Evolutionary conservation across 53 echinoderm and acorn worm genomes (phyloP).

Genomic region (Luidia sarsii): DNA sequence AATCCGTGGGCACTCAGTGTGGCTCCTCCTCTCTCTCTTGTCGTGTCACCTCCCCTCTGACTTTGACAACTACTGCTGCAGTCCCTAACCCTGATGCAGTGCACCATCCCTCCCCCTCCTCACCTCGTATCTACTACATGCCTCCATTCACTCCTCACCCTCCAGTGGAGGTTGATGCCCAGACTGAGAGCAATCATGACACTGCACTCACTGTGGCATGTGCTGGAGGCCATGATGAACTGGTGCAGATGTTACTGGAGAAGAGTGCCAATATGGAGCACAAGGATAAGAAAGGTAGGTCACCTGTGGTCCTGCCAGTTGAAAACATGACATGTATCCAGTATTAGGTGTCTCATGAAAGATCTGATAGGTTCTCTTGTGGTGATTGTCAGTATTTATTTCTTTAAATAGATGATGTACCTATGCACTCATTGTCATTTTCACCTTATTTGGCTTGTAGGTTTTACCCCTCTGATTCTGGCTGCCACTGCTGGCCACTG

Average conservation of each 20-base stretch:
- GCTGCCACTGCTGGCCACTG: conserved; percentile 96
- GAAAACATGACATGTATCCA: too few species aligned
- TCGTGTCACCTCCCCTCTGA: conserved; percentile 60
- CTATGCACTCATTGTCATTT: background rate
- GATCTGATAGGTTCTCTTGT: too few species aligned
- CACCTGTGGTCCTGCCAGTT: background rate
- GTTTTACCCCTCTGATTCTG: conserved; percentile 97
- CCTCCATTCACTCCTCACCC: conserved; percentile 87
- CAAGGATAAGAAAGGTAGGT: conserved; percentile 94
- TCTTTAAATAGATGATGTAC: background rate
- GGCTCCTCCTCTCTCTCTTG: conserved; percentile 78
- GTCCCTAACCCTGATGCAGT: conserved; percentile 56
- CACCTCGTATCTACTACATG: conserved; percentile 67
- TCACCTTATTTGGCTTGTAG: conserved; percentile 32
- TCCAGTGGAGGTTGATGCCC: conserved; percentile 98
- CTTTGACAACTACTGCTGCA: conserved; percentile 66
- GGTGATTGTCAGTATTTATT: too few species aligned
- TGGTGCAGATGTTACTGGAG: conserved; percentile 90
- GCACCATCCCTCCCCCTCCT: conserved; percentile 64
- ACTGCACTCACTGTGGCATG: conserved; percentile 97
- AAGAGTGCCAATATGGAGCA: conserved; percentile 93
- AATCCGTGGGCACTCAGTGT: conserved; percentile 99
- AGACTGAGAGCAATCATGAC: conserved; percentile 99
- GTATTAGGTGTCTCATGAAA: too few species aligned
- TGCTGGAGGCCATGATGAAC: conserved; percentile 93